Percentiles rank a stretch among this genome's conserved stretches.
Evolutionary conservation across 2,113 vertebrate species (phyloP).

Genomic region (Thinocorus orbignyianus): DNA sequence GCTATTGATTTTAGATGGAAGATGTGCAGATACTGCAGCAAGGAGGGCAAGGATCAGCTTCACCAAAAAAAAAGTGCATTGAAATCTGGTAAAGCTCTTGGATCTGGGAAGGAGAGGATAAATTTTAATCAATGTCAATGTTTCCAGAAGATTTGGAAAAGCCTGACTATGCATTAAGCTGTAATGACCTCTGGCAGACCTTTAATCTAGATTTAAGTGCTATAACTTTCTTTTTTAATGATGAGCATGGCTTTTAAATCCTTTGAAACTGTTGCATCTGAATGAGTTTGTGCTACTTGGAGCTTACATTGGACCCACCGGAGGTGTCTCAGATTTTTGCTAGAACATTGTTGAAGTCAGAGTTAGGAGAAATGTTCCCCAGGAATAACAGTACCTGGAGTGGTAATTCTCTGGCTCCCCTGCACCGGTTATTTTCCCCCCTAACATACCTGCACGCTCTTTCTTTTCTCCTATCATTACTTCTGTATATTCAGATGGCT

Average conservation of each 20-base stretch:
- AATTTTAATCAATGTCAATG: slow-evolving; percentile 15
- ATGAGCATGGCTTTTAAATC: neutral
- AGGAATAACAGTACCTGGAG: neutral
- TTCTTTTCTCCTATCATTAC: neutral
- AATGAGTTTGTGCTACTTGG: neutral
- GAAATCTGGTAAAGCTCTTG: slow-evolving; percentile 10
- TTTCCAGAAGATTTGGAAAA: slow-evolving; percentile 2
- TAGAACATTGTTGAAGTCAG: neutral
- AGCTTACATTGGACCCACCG: neutral
- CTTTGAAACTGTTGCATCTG: neutral
- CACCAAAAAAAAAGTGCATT: neutral
- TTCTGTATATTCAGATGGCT: neutral
- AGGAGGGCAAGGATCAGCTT: neutral
- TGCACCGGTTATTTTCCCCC: neutral
- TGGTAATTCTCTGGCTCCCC: neutral
- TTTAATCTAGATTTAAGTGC: neutral
- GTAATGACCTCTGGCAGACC: slow-evolving; percentile 32
- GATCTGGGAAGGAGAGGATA: neutral
- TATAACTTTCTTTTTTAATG: neutral
- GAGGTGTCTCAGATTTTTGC: neutral
- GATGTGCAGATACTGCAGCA: neutral
- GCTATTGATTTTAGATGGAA: neutral
- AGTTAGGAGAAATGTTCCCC: neutral
- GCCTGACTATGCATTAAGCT: neutral
- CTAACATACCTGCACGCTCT: neutral